A percentile compares a stretch with the other conserved stretches of the same genome.
phyloP scores from a whole-genome alignment of 2,888 invertebrate species.

The Heliconius sara region DNA sequence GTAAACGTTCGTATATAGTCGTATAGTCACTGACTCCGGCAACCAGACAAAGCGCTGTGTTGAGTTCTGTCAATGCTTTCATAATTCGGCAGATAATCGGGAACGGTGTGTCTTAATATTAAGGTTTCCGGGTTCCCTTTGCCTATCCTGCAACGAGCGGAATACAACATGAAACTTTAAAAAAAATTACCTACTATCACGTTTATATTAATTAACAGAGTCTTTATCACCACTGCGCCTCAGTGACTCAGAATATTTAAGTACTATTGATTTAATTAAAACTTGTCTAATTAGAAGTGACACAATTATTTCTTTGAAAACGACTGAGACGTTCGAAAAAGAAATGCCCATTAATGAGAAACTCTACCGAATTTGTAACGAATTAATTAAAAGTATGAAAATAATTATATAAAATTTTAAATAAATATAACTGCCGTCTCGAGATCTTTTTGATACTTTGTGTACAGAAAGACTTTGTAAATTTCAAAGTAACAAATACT shows the following conservation, averaged over 20 bases:
- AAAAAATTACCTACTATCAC: neutral
- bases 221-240: neutral
- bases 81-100: neutral
- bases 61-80: neutral
- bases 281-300: constrained; percentile 34
- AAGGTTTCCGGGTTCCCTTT: neutral
- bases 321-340: constrained; percentile 22
- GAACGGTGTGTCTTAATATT: neutral
- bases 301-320: constrained; percentile 35
- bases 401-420: neutral
- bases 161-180: neutral
- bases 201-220: neutral
- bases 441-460: neutral
- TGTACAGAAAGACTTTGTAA: constrained; percentile 15
- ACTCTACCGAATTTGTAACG: constrained; percentile 16
- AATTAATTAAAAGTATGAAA: constrained; percentile 27
- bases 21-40: too few species aligned
- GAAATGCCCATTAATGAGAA: constrained; percentile 24
- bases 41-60: neutral
- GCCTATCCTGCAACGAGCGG: neutral
- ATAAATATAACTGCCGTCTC: neutral
- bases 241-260: neutral
- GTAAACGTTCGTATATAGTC: too few species aligned
- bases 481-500: constrained; percentile 1
- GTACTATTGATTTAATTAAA: constrained; percentile 35